Evolutionary conservation across 1,140 invertebrate species (phyloP), one percentile per base, ranked within the genome.

Genomic region (Hylaeus anthracinus): DNA sequence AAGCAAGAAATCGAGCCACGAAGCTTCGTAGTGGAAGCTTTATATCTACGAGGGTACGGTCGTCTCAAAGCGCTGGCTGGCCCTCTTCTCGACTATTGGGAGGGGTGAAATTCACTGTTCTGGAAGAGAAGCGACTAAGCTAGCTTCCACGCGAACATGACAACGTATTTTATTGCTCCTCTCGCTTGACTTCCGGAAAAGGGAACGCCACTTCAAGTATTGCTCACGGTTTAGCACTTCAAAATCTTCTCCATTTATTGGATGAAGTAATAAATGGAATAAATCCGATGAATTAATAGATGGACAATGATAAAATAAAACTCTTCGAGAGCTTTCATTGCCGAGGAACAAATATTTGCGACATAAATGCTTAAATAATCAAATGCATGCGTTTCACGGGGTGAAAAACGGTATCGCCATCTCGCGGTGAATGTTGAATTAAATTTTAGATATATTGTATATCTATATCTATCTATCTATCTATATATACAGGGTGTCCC

Each of bases 121-220:
- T 88, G 84, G 88, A 90, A 90, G 86, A 88, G 83, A 87, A 89
- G 79, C 84, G 69, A 88, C 85, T 85, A 87, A 89, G 83, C 84
- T 89, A 85, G 67, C 83, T 86, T 74, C 67, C 79, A 65, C 81
- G 39, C 82, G 84, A 86, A 87, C 84, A 84, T 86, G 88, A 89
- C 86, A 86, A 88, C 65, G 84, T 87, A 89, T 88, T 88, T 90
- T 87, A 87, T 87, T 87, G 83, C 85, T 81, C 63, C 79, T 88
- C 81, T 60, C 72, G 55, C 39, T 39, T 48, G 69, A 65, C 5
- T 41, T 65, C n/a, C 5, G n/a, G 15, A 71, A 41, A 39, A 39
- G 67, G 26, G 41, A 71, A 41, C 5, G 39, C 39, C 43, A 51
- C 15, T 14, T 56, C n/a, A 71, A 56, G 41, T 55, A 14, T 56